Evolutionary conservation across 2,113 vertebrate genomes (phyloP), one percentile per base, ranked within the genome.

Genomic region (Hemichromis elongatus): DNA sequence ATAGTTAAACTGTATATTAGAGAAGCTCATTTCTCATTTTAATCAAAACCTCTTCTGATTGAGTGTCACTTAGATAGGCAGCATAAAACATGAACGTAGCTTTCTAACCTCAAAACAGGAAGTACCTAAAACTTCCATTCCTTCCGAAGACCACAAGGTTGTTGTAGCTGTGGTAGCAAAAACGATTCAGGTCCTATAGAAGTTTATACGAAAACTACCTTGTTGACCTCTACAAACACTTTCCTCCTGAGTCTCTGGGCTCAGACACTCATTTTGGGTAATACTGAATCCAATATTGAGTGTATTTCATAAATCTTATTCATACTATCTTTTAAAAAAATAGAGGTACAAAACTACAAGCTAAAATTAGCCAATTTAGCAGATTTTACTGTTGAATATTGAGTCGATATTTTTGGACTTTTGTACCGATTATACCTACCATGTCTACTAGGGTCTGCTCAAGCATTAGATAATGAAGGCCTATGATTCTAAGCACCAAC

Each of bases 401-500:
- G 7, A n/a, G 18, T 26, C 6, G 3, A 47, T 14, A 47, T 28
- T 50, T 19, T 50, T 73, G 68, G 24, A 30, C 42, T 28, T 66
- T 2, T 4, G 0, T 11, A 5, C 14, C 1, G 11, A 66, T 66
- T 66, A 14, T 66, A 0, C 0, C 21, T 21, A 40, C 35, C 14
- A 35, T 40, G n/a, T 66, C 0, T 37, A 19, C 10, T 66, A 37
- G 59, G 33, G 3, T 40, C 33, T 40, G 11, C 1, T 66, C 19
- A 21, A 40, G 19, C 2, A 5, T 40, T 66, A 66, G 33, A 40
- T 40, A 8, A 9, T 2, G 35, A 66, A 21, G 61, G 35, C 40
- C 35, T 63, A 63, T 37, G 59, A 63, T 37, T 63, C 30, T 37
- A 21, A 40, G 33, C 35, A 40, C 33, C 61, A 40, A 40, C 19